phyloP scores from a whole-genome alignment of 2,797 vertebrate genomes.

The Dipus sagitta region DNA sequence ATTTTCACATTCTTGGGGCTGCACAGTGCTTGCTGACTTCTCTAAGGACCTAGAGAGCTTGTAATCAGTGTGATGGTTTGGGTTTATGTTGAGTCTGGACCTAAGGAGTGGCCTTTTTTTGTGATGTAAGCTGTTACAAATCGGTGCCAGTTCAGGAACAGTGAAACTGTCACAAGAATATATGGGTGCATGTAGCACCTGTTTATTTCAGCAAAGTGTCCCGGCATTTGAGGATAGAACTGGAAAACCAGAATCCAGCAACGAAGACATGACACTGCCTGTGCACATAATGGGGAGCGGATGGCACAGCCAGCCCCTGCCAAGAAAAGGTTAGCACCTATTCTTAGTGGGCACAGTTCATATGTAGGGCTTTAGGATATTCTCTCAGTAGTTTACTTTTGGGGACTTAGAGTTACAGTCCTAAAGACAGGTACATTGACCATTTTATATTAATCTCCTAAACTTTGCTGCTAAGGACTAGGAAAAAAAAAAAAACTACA shows the following conservation, averaged over 20 bases:
- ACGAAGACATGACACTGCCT: too few species aligned
- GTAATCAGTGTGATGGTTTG: not conserved
- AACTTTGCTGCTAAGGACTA: not conserved
- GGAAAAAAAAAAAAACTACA: not conserved
- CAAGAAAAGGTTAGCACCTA: not conserved
- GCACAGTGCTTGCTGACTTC: slow-evolving; percentile 15
- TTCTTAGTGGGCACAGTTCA: not conserved
- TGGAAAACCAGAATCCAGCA: too few species aligned
- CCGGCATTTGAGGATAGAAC: too few species aligned
- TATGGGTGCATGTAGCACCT: not conserved
- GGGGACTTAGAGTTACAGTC: not conserved
- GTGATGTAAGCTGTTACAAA: slow-evolving; percentile 37
- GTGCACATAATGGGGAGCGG: too few species aligned
- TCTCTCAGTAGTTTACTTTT: not conserved
- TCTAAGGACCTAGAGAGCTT: slow-evolving; percentile 14
- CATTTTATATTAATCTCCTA: not conserved
- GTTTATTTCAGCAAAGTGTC: too few species aligned
- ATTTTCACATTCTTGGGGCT: slow-evolving; percentile 41
- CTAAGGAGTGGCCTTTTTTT: slow-evolving; percentile 19
- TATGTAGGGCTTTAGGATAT: not conserved
- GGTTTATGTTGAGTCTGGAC: slow-evolving; percentile 21
- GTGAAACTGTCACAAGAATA: not conserved
- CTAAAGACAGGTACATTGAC: not conserved
- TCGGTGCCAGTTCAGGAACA: not conserved
- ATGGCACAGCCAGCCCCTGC: too few species aligned